These are phyloP conservation scores for Sebastiscus tertius DNA, from an alignment of 2,797 vertebrate species.

Conservation along the genomic window DNA sequence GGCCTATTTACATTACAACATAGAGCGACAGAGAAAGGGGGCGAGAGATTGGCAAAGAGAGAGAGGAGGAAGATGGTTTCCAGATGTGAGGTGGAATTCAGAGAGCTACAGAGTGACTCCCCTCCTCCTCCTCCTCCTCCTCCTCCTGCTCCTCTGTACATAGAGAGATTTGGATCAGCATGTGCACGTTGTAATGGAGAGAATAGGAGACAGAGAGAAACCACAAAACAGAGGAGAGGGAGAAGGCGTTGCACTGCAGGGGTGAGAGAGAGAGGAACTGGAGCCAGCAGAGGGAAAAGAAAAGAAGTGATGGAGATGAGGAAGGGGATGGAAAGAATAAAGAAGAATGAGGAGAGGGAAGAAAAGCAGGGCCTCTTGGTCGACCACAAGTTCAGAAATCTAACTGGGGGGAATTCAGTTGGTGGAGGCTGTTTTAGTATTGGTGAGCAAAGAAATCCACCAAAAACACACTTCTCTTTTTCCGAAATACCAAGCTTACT, in stretches of 20 bases:
- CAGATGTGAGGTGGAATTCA: constrained; percentile 79
- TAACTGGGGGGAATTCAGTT: background rate
- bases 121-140: constrained; percentile 19
- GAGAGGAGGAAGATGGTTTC: constrained; percentile 69
- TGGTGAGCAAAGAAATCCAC: background rate
- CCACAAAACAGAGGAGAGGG: constrained; percentile 35
- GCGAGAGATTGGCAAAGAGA: constrained; percentile 36
- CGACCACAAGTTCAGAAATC: constrained; percentile 40
- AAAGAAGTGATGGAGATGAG: constrained; percentile 34
- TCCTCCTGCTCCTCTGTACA: background rate
- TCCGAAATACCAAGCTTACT: background rate
- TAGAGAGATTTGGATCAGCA: constrained; percentile 40
- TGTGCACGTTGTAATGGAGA: constrained; percentile 44
- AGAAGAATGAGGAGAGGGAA: constrained; percentile 16
- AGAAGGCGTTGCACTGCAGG: constrained; percentile 26
- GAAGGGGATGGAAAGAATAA: constrained; percentile 40
- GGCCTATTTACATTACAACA: constrained; percentile 75
- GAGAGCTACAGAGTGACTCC: constrained; percentile 39
- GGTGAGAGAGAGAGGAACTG: constrained; percentile 31
- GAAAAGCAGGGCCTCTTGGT: constrained; percentile 35
- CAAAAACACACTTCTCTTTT: constrained; percentile 2
- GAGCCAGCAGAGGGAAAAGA: background rate
- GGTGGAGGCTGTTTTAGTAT: background rate
- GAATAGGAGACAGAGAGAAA: constrained; percentile 44
- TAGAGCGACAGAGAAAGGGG: constrained; percentile 38